Percentiles rank a stretch among this genome's conserved stretches.
phyloP scores from a whole-genome alignment of 2,797 vertebrate species.

The Hemitrygon akajei region DNA sequence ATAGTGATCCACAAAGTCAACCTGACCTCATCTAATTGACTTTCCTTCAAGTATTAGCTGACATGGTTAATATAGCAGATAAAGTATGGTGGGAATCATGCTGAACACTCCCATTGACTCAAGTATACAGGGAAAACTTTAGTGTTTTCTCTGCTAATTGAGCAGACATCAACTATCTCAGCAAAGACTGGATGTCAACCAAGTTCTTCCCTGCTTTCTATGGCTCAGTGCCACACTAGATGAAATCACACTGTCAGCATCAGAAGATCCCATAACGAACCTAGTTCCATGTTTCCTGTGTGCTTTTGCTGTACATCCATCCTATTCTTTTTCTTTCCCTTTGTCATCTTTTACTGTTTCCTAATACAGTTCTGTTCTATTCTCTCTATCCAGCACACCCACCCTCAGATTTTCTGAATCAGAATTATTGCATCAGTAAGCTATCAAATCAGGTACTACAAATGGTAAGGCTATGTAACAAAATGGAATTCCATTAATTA shows the following conservation, averaged over 20 bases:
- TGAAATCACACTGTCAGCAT: neutral
- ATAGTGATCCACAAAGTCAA: neutral
- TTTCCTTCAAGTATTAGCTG: neutral
- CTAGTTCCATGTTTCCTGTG: neutral
- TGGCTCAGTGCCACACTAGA: neutral
- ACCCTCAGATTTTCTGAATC: neutral
- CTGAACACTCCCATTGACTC: neutral
- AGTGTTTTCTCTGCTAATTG: neutral
- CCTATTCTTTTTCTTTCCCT: no score
- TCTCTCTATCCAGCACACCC: neutral
- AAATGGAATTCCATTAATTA: neutral
- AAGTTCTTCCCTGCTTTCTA: no score
- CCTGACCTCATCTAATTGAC: neutral
- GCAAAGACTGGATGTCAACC: neutral
- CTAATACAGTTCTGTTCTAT: neutral
- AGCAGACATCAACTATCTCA: neutral
- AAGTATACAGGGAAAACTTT: neutral
- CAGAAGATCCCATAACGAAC: neutral
- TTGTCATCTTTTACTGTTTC: neutral
- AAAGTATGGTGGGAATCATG: neutral
- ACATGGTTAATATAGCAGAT: neutral
- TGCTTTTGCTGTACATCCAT: no score
- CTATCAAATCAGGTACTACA: neutral
- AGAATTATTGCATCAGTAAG: neutral
- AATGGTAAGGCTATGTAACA: neutral